Percentiles rank a stretch among this genome's conserved stretches.
Conservation (phyloP, 2,888 invertebrate genomes). For the Acronicta aceris region DNA sequence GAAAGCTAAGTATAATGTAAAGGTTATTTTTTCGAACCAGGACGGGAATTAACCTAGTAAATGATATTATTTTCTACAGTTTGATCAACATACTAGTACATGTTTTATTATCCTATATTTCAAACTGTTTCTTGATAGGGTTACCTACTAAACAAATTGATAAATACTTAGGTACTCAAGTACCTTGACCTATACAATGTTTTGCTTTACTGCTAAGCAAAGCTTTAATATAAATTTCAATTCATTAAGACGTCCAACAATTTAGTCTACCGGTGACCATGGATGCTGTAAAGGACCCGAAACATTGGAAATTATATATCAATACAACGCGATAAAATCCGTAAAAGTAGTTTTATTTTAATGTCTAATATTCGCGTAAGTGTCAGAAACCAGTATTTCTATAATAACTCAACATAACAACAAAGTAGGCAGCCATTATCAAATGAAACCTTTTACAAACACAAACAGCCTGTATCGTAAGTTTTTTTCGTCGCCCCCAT, state of each 20-base stretch:
- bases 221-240: too few species aligned
- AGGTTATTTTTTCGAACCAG: slow-evolving; percentile 21
- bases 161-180: too few species aligned
- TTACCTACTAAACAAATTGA: neutral
- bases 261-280: too few species aligned
- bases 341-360: too few species aligned
- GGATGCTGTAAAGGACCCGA: too few species aligned
- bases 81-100: slow-evolving; percentile 34
- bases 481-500: slow-evolving; percentile 77
- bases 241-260: too few species aligned
- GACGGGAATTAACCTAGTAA: slow-evolving; percentile 5
- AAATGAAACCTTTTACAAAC: slow-evolving; percentile 31
- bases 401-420: slow-evolving; percentile 5
- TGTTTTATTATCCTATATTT: slow-evolving; percentile 6
- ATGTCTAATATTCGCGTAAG: too few species aligned
- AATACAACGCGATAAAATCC: too few species aligned
- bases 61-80: slow-evolving; percentile 19
- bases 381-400: slow-evolving; percentile 2
- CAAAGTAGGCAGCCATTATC: slow-evolving; percentile 26
- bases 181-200: too few species aligned
- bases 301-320: too few species aligned
- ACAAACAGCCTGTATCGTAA: slow-evolving; percentile 55
- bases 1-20: slow-evolving; percentile 28
- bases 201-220: neutral
- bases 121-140: neutral